Evolutionary conservation across 2,797 vertebrate genomes (phyloP), one percentile per base, ranked within the genome.

Genomic region (Silurus aristotelis): DNA sequence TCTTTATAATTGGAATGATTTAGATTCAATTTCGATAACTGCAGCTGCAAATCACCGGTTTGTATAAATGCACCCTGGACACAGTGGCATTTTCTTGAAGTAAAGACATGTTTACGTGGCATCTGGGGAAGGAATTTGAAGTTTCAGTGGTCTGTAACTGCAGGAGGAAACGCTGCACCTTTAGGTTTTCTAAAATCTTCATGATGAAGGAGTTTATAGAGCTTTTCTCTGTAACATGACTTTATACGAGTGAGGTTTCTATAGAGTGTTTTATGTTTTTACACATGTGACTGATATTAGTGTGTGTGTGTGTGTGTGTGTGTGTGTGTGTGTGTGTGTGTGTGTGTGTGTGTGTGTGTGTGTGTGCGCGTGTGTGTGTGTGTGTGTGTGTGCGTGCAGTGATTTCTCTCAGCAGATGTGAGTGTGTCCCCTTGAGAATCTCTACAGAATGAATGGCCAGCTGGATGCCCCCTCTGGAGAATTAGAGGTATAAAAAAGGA

Each of bases 391-490:
- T 84, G 25, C 58, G 12, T 77, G 63, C 25, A 52, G 10, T 52
- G 3, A 43, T 82, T 27, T 76, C 25, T 80, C 63, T 67, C 63
- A 67, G 63, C 79, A 71, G 79, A 82, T 66, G 76, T 73, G 25
- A 60, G 60, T 60, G 48, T 72, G 22, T 75, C 20, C 56, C 17
- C 78, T 89, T 86, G 90, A 88, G 90, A 87, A 58, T 52, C 85
- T 89, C 90, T 90, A 86, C 87, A 90, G 91, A 92, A 93, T 92
- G 82, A 81, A 88, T 84, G 91, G 67, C 79, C 90, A 86, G 90
- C 89, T 83, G 93, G 92, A 90, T 88, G 82, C 84, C 31, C 70
- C 76, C 86, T 61, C 56, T 70, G 46, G 92, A 90, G 89, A 84
- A 87, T 87, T 80, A 67, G 46, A n/a, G 43, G 77, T 55, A 72